A percentile compares a stretch with the other conserved stretches of the same genome.
These are phyloP conservation scores for Drosophila bipectinata DNA, from an alignment of 1,140 invertebrate genomes.

Conservation along the genomic window DNA sequence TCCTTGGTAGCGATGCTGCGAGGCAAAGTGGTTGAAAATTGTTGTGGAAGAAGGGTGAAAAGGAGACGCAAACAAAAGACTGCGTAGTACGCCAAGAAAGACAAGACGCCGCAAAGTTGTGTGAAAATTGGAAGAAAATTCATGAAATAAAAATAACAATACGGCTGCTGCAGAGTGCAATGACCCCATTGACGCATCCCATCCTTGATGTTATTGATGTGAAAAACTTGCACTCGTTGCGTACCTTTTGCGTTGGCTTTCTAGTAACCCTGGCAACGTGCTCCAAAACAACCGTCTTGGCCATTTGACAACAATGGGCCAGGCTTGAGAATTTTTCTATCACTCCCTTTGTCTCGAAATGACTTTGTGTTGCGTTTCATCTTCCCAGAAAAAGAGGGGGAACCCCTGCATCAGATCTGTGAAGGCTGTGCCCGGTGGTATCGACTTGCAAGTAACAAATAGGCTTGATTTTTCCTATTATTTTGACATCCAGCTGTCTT, in stretches of 20 bases:
- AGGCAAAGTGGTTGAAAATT: constrained; percentile 46
- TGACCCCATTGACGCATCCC: constrained; percentile 37
- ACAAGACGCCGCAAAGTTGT: constrained; percentile 17
- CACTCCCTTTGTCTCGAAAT: too few relatives aligned
- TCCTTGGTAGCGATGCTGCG: constrained; percentile 41
- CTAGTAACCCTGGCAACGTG: not conserved
- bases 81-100: constrained; percentile 38
- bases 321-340: too few relatives aligned
- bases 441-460: too few relatives aligned
- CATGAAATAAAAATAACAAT: constrained; percentile 44
- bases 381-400: too few relatives aligned
- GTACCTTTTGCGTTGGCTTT: constrained; percentile 13
- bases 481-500: not conserved
- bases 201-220: constrained; percentile 12
- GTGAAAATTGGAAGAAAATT: constrained; percentile 39
- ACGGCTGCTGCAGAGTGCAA: constrained; percentile 45
- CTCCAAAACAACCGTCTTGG: not conserved
- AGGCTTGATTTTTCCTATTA: too few relatives aligned
- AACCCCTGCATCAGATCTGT: too few relatives aligned
- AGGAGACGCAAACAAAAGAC: constrained; percentile 50
- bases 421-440: too few relatives aligned
- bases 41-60: constrained; percentile 23
- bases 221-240: constrained; percentile 14
- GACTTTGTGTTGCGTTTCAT: too few relatives aligned
- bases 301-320: not conserved